Percentiles rank a stretch among this genome's conserved stretches.
Evolutionary conservation across 2,888 invertebrate genomes (phyloP).

Genomic region (Rhyacophila evoluta): DNA sequence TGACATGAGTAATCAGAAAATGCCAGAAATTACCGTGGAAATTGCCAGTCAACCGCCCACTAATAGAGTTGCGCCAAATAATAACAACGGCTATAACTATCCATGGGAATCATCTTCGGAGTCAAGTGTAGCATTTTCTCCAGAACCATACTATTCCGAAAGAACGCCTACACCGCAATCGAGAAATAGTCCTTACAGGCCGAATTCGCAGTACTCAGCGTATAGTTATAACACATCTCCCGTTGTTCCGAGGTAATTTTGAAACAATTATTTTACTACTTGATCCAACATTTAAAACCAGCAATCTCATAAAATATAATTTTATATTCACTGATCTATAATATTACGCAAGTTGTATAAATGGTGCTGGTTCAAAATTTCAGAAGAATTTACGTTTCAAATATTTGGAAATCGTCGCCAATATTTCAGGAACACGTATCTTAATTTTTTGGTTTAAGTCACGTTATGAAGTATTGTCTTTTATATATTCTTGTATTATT

Average conservation of each 20-base stretch:
- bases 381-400: too few relatives aligned
- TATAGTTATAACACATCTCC: constrained; percentile 42
- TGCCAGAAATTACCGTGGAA: constrained; percentile 54
- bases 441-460: too few relatives aligned
- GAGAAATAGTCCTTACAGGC: constrained; percentile 53
- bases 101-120: constrained; percentile 70
- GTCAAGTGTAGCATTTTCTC: constrained; percentile 64
- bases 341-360: too few relatives aligned
- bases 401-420: too few relatives aligned
- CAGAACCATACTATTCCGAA: constrained; percentile 48
- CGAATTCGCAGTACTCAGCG: constrained; percentile 30
- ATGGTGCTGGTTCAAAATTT: too few relatives aligned
- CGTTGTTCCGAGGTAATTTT: constrained; percentile 46
- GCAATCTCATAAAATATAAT: too few relatives aligned
- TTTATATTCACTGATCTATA: too few relatives aligned
- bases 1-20: constrained; percentile 44
- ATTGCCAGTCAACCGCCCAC: constrained; percentile 61
- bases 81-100: constrained; percentile 52
- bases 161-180: constrained; percentile 54
- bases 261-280: too few relatives aligned
- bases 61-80: constrained; percentile 32
- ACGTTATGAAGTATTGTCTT: too few relatives aligned
- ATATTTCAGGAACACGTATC: too few relatives aligned
- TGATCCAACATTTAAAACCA: too few relatives aligned
- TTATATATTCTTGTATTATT: too few relatives aligned